These are phyloP conservation scores for Acrobasis consociella DNA, from an alignment of 2,888 invertebrate genomes.

Conservation along the genomic window DNA sequence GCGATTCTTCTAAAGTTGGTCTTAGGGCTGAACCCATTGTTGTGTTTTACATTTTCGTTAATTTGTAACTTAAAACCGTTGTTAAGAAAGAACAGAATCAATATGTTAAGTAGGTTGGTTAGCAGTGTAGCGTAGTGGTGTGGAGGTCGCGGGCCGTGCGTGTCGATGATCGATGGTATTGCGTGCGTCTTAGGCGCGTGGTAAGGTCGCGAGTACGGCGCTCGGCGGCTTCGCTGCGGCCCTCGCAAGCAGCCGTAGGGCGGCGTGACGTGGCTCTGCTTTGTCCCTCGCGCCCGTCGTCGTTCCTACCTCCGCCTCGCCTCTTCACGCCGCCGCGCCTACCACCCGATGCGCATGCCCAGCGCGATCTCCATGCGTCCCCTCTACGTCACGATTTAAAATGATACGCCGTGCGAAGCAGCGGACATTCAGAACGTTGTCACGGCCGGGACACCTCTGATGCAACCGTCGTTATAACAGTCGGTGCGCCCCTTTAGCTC, in stretches of 20 bases:
- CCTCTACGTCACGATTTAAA: slow-evolving; percentile 68
- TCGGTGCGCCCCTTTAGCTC: slow-evolving; percentile 41
- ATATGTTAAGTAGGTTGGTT: slow-evolving; percentile 62
- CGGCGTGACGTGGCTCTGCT: slow-evolving; percentile 57
- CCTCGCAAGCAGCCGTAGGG: slow-evolving; percentile 51
- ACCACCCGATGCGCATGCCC: slow-evolving; percentile 70
- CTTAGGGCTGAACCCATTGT: background rate
- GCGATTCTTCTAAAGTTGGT: too few relatives aligned
- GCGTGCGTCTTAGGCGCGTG: slow-evolving; percentile 56
- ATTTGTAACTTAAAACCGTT: slow-evolving; percentile 31
- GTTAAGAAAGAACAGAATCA: slow-evolving; percentile 47
- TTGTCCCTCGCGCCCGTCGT: slow-evolving; percentile 60
- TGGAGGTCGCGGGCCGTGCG: slow-evolving; percentile 61
- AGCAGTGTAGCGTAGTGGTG: slow-evolving; percentile 46
- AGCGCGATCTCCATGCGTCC: slow-evolving; percentile 57
- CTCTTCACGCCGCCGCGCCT: slow-evolving; percentile 68
- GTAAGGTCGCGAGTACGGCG: slow-evolving; percentile 50
- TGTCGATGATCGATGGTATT: slow-evolving; percentile 70
- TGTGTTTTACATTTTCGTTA: slow-evolving; percentile 30
- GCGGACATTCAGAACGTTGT: slow-evolving; percentile 54
- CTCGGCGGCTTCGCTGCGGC: slow-evolving; percentile 44
- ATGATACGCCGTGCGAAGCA: slow-evolving; percentile 61
- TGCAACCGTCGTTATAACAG: slow-evolving; percentile 45
- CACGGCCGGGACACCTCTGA: slow-evolving; percentile 47
- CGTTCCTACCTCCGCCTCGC: slow-evolving; percentile 52